phyloP scores from a whole-genome alignment of 2,888 invertebrate species.

The Cenopis cana region DNA sequence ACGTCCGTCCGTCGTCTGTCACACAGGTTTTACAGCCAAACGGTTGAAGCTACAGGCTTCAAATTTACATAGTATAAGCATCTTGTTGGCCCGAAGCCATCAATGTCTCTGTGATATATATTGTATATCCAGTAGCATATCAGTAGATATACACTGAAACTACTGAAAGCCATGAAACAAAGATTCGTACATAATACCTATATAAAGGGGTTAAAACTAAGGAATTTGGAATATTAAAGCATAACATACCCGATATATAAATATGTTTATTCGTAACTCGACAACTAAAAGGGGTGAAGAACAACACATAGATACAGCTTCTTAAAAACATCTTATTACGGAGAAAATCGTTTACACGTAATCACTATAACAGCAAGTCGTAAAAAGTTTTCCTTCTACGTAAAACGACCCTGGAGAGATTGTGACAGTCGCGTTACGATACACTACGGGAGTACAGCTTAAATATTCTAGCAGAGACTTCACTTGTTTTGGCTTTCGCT shows the following conservation, averaged over 20 bases:
- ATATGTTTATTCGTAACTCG: neutral
- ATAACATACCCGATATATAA: neutral
- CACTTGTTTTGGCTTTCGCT: conserved; percentile 20
- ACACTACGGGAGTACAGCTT: conserved; percentile 29
- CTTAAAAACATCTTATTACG: conserved; percentile 27
- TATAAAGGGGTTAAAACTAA: too few relatives aligned
- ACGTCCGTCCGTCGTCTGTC: too few relatives aligned
- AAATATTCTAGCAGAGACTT: conserved; percentile 31
- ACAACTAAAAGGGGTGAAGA: neutral
- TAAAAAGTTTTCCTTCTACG: conserved; percentile 32
- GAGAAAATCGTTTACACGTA: conserved; percentile 38
- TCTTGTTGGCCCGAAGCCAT: too few relatives aligned
- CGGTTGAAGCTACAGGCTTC: too few relatives aligned
- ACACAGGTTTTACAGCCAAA: too few relatives aligned
- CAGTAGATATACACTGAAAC: too few relatives aligned
- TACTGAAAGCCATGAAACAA: too few relatives aligned
- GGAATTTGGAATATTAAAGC: too few relatives aligned
- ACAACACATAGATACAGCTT: neutral
- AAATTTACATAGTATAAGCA: too few relatives aligned
- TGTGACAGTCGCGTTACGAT: conserved; percentile 33
- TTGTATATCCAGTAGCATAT: too few relatives aligned
- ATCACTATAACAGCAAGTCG: conserved; percentile 29
- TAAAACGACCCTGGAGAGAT: conserved; percentile 31
- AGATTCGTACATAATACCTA: too few relatives aligned
- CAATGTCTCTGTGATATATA: too few relatives aligned